Evolutionary conservation across 2,113 vertebrate species (phyloP).

Genomic region (Acrocephalus kingi): DNA sequence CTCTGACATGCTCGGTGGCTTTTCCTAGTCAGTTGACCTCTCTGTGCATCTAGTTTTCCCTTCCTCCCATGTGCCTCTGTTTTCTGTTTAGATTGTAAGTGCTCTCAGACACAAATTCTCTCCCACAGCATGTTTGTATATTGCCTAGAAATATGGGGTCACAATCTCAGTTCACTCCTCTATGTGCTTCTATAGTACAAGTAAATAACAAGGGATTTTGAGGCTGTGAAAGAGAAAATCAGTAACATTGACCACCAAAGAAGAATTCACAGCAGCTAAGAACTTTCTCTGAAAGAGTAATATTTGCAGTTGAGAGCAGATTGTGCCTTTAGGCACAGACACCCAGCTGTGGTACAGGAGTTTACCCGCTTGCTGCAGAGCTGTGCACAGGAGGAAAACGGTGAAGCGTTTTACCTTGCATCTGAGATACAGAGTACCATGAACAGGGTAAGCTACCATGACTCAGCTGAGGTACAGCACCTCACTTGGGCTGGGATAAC

Average conservation of each 20-base stretch:
- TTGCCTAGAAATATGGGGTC: slow-evolving; percentile 29
- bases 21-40: slow-evolving; percentile 4
- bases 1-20: not conserved
- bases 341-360: not conserved
- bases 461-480: not conserved
- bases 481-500: not conserved
- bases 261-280: not conserved
- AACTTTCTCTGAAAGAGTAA: not conserved
- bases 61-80: not conserved
- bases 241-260: not conserved
- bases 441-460: not conserved
- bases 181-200: not conserved
- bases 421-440: not conserved
- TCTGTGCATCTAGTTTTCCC: slow-evolving; percentile 8
- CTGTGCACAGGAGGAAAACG: not conserved
- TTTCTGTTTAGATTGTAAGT: slow-evolving; percentile 23
- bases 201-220: not conserved
- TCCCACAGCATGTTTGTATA: not conserved
- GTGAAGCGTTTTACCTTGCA: not conserved
- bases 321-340: not conserved
- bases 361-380: not conserved
- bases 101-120: not conserved
- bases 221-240: slow-evolving; percentile 1
- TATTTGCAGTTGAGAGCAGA: not conserved
- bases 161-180: not conserved